Base-by-base conservation (phyloP, 2,888 invertebrate genomes). In the Acronicta leporina region DNA sequence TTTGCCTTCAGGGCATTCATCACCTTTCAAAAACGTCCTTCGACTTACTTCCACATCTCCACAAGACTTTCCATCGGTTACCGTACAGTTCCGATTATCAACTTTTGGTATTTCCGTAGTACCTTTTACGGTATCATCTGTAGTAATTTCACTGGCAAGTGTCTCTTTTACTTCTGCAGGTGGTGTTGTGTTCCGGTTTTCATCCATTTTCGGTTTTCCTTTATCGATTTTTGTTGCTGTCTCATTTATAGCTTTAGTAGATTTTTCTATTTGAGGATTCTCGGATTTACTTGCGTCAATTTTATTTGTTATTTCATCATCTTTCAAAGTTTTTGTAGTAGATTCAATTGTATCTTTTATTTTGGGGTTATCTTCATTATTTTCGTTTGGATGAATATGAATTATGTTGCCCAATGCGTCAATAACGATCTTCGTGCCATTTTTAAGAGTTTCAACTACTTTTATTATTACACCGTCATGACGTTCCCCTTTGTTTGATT, bases 381-480 rank as follows among this genome's bases (percentile, higher is more conserved):
- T 30, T 30, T 61, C 13, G n/a, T 44, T 58, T 0, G 63, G 50
- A 46, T 40, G 10, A 13, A 53, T 41, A 6, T 20, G 46, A 8
- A 72, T 59, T 11, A 63, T 44, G 13, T 66, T 63, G 16, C 63
- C 57, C 55, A 63, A 45, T 15, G 61, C 60, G 41, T 74, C 63
- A 0, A 57, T n/a, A 53, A 73, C 14, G 0, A 69, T 45, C 48
- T 51, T 55, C 0, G 69, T 73, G 9, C 59, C 62, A 66, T 73
- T 73, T 27, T 60, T 35, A 0, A 71, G 43, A 14, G 65, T 57
- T 30, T 59, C 25, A 7, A 49, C 47, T 2, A 68, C 60, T 48
- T 64, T 72, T 33, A 55, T 9, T 0, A 64, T 16, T 0, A 53
- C 13, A 33, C 60, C 67, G 47, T 60, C 55, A n/a, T 27, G 43